Evolutionary conservation across 2,888 invertebrate genomes (phyloP).

Genomic region (Protodeltote pygarga): DNA sequence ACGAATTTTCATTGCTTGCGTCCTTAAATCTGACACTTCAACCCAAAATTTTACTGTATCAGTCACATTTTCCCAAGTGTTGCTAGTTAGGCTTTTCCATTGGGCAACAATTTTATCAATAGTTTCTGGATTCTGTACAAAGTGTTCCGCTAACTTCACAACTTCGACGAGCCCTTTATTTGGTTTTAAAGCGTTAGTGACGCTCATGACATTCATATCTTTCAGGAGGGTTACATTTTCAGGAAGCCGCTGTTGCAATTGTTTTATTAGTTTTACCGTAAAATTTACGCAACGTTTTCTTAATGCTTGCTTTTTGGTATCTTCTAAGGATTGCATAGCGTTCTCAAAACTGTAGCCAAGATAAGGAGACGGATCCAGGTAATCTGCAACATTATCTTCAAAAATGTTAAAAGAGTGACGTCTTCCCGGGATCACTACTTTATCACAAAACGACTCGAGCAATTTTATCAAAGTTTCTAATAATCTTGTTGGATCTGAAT

Average conservation of each 20-base stretch:
- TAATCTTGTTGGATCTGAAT: slow-evolving; percentile 1
- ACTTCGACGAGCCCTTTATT: slow-evolving; percentile 1
- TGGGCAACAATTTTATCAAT: slow-evolving; percentile 14
- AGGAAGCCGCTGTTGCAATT: slow-evolving; percentile 22
- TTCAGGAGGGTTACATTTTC: slow-evolving; percentile 6
- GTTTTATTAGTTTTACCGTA: too few relatives aligned
- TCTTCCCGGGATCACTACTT: slow-evolving; percentile 4
- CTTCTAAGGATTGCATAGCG: too few relatives aligned
- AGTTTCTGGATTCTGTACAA: slow-evolving; percentile 2
- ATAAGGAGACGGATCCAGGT: slow-evolving; percentile 9
- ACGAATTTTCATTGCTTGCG: neutral
- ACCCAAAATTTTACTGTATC: neutral
- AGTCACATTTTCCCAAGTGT: neutral
- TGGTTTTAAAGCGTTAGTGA: slow-evolving; percentile 3
- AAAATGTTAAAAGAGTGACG: slow-evolving; percentile 5
- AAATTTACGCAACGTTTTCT: too few relatives aligned
- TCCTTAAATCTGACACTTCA: neutral
- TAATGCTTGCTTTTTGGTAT: too few relatives aligned
- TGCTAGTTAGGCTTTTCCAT: slow-evolving; percentile 2
- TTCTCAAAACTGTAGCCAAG: too few relatives aligned
- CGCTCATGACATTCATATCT: slow-evolving; percentile 7
- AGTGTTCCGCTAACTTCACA: slow-evolving; percentile 8
- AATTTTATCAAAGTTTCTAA: slow-evolving; percentile 2
- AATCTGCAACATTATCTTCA: slow-evolving; percentile 7
- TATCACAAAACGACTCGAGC: slow-evolving; percentile 2